A percentile compares a stretch with the other conserved stretches of the same genome.
These are phyloP conservation scores for Anthonomus grandis DNA, from an alignment of 1,140 invertebrate genomes.

Conservation along the genomic window DNA sequence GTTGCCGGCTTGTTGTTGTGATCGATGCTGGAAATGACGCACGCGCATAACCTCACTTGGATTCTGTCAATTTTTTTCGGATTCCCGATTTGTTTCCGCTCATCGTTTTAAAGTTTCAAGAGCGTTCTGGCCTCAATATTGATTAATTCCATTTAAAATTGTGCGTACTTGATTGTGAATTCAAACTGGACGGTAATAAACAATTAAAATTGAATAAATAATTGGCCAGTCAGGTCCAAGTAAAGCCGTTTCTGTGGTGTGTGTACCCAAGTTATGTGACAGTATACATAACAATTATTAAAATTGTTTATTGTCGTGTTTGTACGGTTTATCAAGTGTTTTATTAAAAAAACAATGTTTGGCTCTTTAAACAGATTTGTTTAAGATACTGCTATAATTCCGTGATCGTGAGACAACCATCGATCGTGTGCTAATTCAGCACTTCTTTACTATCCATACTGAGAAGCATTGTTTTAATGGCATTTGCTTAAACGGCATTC, in stretches of 20 bases:
- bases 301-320: conserved; percentile 8
- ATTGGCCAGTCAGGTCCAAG: background rate
- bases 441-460: too few relatives aligned
- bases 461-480: conserved; percentile 14
- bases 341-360: conserved; percentile 5
- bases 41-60: too few relatives aligned
- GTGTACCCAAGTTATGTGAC: conserved; percentile 8
- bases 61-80: conserved; percentile 25
- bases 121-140: conserved; percentile 19
- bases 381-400: background rate
- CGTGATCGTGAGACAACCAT: background rate
- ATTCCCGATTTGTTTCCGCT: conserved; percentile 25
- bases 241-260: background rate
- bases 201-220: background rate
- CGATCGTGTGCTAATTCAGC: conserved; percentile 5
- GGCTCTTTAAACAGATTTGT: background rate
- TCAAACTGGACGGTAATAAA: background rate
- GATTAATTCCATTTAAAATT: conserved; percentile 24
- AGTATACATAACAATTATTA: background rate
- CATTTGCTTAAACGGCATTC: conserved; percentile 19
- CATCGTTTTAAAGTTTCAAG: conserved; percentile 15
- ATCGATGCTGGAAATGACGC: too few relatives aligned
- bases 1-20: too few relatives aligned
- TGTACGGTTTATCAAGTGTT: background rate
- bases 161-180: conserved; percentile 13